Evolutionary conservation across 2,888 invertebrate genomes (phyloP), one percentile per base, ranked within the genome.

Genomic region (Hetaerina titia): DNA sequence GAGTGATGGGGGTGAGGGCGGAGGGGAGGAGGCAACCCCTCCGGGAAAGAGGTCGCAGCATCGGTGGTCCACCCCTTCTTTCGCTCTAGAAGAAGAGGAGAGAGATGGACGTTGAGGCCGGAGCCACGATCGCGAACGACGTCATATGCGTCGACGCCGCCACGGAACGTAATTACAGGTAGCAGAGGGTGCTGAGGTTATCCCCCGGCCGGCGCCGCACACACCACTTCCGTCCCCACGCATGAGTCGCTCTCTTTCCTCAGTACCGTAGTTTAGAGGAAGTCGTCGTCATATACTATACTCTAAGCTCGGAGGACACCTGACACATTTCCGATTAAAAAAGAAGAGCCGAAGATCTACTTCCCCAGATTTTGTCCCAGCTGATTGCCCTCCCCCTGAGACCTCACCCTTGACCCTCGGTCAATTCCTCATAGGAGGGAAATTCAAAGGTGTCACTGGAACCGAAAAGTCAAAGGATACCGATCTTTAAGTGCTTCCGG

Each of bases 21-120:
- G 92, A 92, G 92, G 92, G 69, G 92, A 92, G 92, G 60, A 64
- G 92, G 74, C 92, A 92, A 92, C 92, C 92, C 92, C 92, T 74
- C 92, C 92, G 92, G 69, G 92, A 92, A 69, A 92, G 92, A 92
- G 69, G 92, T 92, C 92, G 92, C 92, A 92, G 92, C 92, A 92
- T 92, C 92, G 69, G 92, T 92, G 92, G 92, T 92, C 92, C 92
- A 92, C 92, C 92, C 92, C 92, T 92, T 92, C 92, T 92, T 92
- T 92, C 92, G 92, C 92, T 92, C 69, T 92, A 92, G 92, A 92
- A 92, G 92, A 92, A 92, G 92, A 92, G 92, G 92, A 92, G 92
- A 92, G 92, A 92, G 92, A 92, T 92, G 92, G 92, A 92, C 92
- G 92, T 92, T 92, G 69, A 92, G 92, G 92, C 92, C 74, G 92